Base-by-base conservation (phyloP, 2,797 vertebrate species). In the Alosa sapidissima region DNA sequence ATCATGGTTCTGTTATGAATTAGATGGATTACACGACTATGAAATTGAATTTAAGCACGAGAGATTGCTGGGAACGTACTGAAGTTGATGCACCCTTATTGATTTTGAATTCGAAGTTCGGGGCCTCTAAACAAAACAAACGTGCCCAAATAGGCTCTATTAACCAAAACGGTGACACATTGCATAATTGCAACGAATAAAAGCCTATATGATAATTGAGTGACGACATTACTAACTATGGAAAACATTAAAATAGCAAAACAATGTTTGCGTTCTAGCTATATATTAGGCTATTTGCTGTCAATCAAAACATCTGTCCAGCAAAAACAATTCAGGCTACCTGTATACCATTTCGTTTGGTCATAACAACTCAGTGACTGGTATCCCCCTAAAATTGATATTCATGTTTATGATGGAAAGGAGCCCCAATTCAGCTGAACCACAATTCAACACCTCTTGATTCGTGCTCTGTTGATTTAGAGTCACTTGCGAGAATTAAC, bases 1-100 rank as follows among this genome's bases (percentile, higher is more conserved):
- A 94, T 94, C 92, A 93, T 88, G 88, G 91, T 93, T 92, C 92
- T 94, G 92, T 90, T 90, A 91, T 93, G 93, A 94, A 95, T 94
- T 92, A 93, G 84, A 86, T 91, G 91, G 93, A 94, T 94, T 94
- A 94, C 88, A 89, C 89, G 89, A 90, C 89, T 93, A 90, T 93
- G 91, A 92, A 93, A 93, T 93, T 93, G 90, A 91, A 94, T 94
- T 93, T 93, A 88, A 92, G 87, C 90, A 90, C 88, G 89, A 88
- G 90, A 91, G 85, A 92, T 91, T 88, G 89, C 90, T 75, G 86
- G 89, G 93, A 93, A 93, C 93, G 93, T 91, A 91, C 92, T 92
- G 90, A 87, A 93, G 36, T 94, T 93, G 88, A 93, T 93, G 1
- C 16, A 78, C 41, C 41, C 91, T 92, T 92, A 93, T 93, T 93